Conservation (phyloP, 2,888 invertebrate genomes). For the Minunthozetes semirufus region DNA sequence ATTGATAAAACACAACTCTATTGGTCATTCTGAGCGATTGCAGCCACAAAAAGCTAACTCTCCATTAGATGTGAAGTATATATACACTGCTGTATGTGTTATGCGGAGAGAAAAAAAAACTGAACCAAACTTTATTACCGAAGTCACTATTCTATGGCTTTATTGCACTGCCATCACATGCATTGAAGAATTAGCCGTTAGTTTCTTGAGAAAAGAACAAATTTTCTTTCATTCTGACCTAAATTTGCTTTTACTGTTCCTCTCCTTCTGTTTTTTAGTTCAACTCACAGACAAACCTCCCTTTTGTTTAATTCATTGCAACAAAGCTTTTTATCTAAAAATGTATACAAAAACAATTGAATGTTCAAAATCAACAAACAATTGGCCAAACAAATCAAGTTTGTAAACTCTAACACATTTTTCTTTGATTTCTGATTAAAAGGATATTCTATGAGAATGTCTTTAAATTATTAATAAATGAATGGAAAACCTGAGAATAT, state of each 20-base stretch:
- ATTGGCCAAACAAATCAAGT: no score
- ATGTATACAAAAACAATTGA: no score
- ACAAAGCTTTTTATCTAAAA: not conserved
- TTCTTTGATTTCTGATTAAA: no score
- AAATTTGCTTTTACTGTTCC: constrained; percentile 7
- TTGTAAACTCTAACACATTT: no score
- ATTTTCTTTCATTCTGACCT: constrained; percentile 9
- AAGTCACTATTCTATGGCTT: constrained; percentile 22
- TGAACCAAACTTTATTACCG: constrained; percentile 26
- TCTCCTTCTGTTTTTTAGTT: not conserved
- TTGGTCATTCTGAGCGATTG: constrained; percentile 20
- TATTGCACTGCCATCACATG: constrained; percentile 21
- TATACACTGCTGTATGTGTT: not conserved
- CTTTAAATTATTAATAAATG: no score
- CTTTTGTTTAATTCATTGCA: not conserved
- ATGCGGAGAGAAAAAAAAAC: not conserved
- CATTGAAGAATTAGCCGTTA: constrained; percentile 1
- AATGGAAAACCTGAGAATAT: no score
- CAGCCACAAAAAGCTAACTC: constrained; percentile 25
- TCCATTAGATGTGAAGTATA: constrained; percentile 25
- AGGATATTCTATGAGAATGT: no score
- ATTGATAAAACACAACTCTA: constrained; percentile 24
- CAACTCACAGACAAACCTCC: not conserved
- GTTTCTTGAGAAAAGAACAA: not conserved
- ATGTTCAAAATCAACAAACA: no score